Conservation (phyloP, 2,797 vertebrate species). For the Zalophus californianus region DNA sequence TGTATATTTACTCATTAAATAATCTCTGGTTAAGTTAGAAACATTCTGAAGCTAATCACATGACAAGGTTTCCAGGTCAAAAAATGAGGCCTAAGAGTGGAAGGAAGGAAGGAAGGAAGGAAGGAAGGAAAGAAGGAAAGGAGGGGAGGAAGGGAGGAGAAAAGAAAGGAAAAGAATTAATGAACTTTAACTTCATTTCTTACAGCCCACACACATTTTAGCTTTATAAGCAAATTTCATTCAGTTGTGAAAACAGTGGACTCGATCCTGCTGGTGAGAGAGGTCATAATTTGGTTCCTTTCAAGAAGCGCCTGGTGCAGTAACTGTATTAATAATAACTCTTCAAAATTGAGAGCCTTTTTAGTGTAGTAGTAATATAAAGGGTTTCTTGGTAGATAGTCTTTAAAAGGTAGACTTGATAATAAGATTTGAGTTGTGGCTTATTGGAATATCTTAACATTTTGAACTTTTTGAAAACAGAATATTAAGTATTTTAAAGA, state of each 20-base stretch:
- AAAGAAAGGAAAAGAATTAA: neutral
- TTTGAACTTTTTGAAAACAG: slow-evolving; percentile 9
- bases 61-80: neutral
- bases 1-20: slow-evolving; percentile 76
- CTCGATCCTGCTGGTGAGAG: slow-evolving; percentile 46
- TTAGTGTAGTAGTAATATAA: neutral
- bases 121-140: neutral
- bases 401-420: slow-evolving; percentile 22
- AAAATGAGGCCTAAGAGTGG: neutral
- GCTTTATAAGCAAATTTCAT: slow-evolving; percentile 19
- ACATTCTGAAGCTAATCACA: slow-evolving; percentile 1
- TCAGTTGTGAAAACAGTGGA: slow-evolving; percentile 56
- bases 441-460: neutral
- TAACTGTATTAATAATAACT: neutral
- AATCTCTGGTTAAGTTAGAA: neutral
- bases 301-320: slow-evolving; percentile 33
- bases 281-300: slow-evolving; percentile 12
- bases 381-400: neutral
- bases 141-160: too few species aligned
- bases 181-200: slow-evolving; percentile 28
- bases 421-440: neutral
- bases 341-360: neutral
- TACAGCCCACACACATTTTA: slow-evolving; percentile 49
- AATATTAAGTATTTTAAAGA: neutral
- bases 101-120: neutral